These are phyloP conservation scores for Ricordea florida DNA, from an alignment of 92 coral and sea anemone species.

Conservation along the genomic window DNA sequence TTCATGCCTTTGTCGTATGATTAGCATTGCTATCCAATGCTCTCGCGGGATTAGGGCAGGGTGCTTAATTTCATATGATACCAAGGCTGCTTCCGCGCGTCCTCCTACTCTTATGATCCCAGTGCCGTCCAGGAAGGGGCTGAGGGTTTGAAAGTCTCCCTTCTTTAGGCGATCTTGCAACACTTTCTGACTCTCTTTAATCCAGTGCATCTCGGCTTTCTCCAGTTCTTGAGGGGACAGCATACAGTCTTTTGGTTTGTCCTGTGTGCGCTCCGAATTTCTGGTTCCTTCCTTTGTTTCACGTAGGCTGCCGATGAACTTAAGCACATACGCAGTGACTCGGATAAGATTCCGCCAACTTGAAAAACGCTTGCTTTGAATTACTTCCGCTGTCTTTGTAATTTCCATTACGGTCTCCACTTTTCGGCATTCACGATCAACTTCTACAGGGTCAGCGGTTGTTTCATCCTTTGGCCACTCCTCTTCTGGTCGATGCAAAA, in stretches of 20 bases:
- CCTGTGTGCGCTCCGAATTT: not conserved
- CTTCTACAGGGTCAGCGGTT: constrained; percentile 26
- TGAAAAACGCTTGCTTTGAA: constrained; percentile 41
- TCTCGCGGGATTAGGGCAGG: constrained; percentile 49
- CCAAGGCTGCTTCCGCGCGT: constrained; percentile 37
- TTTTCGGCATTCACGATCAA: constrained; percentile 34
- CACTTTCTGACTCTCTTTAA: constrained; percentile 48
- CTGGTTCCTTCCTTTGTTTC: not conserved
- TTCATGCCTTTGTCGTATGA: constrained; percentile 53
- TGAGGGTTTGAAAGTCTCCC: constrained; percentile 26
- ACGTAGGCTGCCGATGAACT: constrained; percentile 27
- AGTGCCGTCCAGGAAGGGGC: constrained; percentile 28
- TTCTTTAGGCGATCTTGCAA: constrained; percentile 10
- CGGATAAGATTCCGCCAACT: constrained; percentile 48
- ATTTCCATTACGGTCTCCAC: not conserved
- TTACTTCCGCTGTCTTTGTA: constrained; percentile 9
- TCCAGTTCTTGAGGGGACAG: constrained; percentile 32
- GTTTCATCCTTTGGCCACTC: constrained; percentile 28
- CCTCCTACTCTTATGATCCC: constrained; percentile 62
- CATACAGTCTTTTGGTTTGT: not conserved
- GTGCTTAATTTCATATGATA: constrained; percentile 41
- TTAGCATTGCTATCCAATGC: constrained; percentile 54
- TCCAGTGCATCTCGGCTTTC: constrained; percentile 36
- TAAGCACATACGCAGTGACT: constrained; percentile 40
- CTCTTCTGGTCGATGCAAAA: constrained; percentile 27